Evolutionary conservation across 1,140 invertebrate genomes (phyloP).

Genomic region (Venturia canescens): DNA sequence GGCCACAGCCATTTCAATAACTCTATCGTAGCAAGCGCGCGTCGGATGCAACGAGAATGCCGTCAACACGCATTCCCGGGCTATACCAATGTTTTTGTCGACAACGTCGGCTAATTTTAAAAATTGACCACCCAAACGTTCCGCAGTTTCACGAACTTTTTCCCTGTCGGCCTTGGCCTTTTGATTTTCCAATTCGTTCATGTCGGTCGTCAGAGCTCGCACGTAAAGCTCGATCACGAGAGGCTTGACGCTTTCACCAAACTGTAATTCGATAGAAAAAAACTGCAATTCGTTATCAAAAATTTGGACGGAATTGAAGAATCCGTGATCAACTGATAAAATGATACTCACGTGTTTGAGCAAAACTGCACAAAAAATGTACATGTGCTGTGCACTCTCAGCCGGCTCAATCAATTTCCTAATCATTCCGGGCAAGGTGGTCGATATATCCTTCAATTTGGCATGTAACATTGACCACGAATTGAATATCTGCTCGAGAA

Average conservation of each 20-base stretch:
- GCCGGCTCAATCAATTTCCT: slow-evolving; percentile 78
- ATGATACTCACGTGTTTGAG: slow-evolving; percentile 77
- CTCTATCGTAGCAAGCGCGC: slow-evolving; percentile 73
- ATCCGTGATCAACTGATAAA: neutral
- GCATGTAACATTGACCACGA: slow-evolving; percentile 73
- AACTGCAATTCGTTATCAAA: neutral
- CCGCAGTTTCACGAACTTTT: slow-evolving; percentile 77
- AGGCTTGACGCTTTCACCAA: slow-evolving; percentile 79
- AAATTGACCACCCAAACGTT: slow-evolving; percentile 79
- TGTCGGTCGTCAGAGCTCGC: slow-evolving; percentile 84
- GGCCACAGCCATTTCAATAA: slow-evolving; percentile 77
- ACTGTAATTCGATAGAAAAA: slow-evolving; percentile 75
- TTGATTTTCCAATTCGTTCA: slow-evolving; percentile 85
- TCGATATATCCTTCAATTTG: slow-evolving; percentile 71
- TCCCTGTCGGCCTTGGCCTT: slow-evolving; percentile 79
- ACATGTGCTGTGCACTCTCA: slow-evolving; percentile 79
- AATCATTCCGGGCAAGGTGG: slow-evolving; percentile 74
- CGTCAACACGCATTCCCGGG: slow-evolving; percentile 81
- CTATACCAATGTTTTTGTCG: slow-evolving; percentile 77
- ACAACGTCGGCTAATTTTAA: slow-evolving; percentile 79
- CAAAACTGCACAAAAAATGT: slow-evolving; percentile 78
- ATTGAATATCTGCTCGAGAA: slow-evolving; percentile 75
- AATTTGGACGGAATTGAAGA: too few relatives aligned
- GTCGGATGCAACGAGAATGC: slow-evolving; percentile 82
- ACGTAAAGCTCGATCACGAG: slow-evolving; percentile 86